Base-by-base conservation (phyloP, 2,113 vertebrate genomes). In the Pleuronectes platessa region DNA sequence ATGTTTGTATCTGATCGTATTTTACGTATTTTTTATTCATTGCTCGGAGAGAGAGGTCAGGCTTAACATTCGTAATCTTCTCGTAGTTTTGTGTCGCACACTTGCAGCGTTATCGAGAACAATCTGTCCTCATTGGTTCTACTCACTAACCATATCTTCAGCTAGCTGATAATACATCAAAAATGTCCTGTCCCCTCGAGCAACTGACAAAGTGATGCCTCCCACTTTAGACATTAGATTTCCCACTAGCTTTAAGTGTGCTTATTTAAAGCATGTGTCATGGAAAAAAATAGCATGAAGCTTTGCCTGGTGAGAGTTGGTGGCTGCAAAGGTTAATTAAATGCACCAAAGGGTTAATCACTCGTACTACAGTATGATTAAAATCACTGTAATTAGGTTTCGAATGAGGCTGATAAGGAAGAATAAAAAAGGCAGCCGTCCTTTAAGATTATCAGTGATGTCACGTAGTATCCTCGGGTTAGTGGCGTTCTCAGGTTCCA, bases 271-370 rank as follows among this genome's bases (percentile, higher is more conserved):
- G 79, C 89, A 84, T 81, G 73, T 86, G 85, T 87, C 77, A 84
- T 75, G 61, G 67, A 86, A 71, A 86, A 83, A 79, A 80, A 81
- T 82, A 74, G 80, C 81, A 84, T 74, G 54, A 82, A 84, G 82
- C 78, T 76, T 65, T 75, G 79, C 83, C 82, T 88, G 84, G 88
- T 87, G 91, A 91, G 87, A 87, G 90, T 89, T 82, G 40, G 49
- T 83, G 84, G 90, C 83, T 91, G 82, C 86, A 92, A 84, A 93
- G 92, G 92, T 92, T 93, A 93, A 93, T 93, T 93, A 92, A 91
- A 92, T 92, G 90, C 89, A 91, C 86, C 75, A 90, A 92, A 93
- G 91, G 92, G 91, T 93, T 93, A 93, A 93, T 93, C 91, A 93
- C 90, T 92, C 71, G 56, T 93, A 89, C 91, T 91, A 88, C 89